These are phyloP conservation scores for Phthorimaea operculella DNA, from an alignment of 1,140 invertebrate species.

Conservation along the genomic window DNA sequence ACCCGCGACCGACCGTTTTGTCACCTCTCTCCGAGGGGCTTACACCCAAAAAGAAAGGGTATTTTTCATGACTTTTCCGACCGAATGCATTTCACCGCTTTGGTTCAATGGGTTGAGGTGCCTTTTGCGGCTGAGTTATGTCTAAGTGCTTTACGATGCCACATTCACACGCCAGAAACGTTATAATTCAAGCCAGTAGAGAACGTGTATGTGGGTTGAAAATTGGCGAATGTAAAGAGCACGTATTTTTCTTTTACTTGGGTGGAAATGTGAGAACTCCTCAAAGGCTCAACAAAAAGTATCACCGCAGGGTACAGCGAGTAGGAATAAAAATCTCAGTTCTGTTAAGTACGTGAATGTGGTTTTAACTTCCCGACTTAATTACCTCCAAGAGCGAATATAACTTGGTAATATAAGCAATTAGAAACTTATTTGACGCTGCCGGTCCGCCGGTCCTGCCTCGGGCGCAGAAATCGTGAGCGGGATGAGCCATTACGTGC, in stretches of 20 bases:
- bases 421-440: conserved; percentile 68
- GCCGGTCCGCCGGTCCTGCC: conserved; percentile 61
- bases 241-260: conserved; percentile 10
- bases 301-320: no score
- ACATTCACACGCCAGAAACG: conserved; percentile 20
- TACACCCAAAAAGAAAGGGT: conserved; percentile 31
- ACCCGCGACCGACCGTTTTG: conserved; percentile 28
- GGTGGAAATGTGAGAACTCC: conserved; percentile 18
- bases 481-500: conserved; percentile 66
- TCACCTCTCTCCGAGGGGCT: conserved; percentile 38
- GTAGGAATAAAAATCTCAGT: conserved; percentile 9
- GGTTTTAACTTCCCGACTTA: conserved; percentile 61
- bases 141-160: conserved; percentile 33
- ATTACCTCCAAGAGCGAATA: conserved; percentile 65
- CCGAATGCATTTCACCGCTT: conserved; percentile 40
- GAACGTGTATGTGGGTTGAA: no score
- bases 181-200: conserved; percentile 23
- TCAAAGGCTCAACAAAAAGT: no score
- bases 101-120: conserved; percentile 39
- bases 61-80: conserved; percentile 48
- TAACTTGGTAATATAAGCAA: conserved; percentile 68
- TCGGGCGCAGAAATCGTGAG: conserved; percentile 60
- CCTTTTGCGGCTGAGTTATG: conserved; percentile 33
- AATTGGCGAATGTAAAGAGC: conserved; percentile 12
- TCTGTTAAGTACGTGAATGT: conserved; percentile 54